Evolutionary conservation across 2,113 vertebrate species (phyloP).

Genomic region (Polyodon spathula): DNA sequence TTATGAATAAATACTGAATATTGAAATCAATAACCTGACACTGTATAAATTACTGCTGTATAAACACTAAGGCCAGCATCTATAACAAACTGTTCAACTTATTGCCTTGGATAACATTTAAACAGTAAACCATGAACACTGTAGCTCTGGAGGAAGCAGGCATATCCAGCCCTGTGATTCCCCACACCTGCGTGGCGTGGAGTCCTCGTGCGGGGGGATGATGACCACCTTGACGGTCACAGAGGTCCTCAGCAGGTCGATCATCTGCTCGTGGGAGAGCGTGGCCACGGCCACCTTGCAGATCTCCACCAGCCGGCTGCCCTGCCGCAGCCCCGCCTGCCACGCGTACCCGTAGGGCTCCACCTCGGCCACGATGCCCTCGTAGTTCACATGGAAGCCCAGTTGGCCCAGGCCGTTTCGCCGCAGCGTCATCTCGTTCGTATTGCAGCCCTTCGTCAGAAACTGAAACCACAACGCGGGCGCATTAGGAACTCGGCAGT

Average conservation of each 20-base stretch:
- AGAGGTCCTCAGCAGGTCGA: constrained; percentile 85
- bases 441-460: constrained; percentile 86
- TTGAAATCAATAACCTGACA: too few species aligned
- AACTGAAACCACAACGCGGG: constrained; percentile 49
- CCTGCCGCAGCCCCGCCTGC: constrained; percentile 88
- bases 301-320: constrained; percentile 89
- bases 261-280: constrained; percentile 92
- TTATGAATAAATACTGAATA: too few species aligned
- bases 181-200: constrained; percentile 91
- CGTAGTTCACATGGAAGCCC: constrained; percentile 93
- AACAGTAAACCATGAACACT: too few species aligned
- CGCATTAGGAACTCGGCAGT: background rate
- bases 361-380: constrained; percentile 90
- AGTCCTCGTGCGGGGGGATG: constrained; percentile 86
- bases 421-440: constrained; percentile 87
- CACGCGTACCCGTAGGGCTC: constrained; percentile 90
- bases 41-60: too few species aligned
- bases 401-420: constrained; percentile 88
- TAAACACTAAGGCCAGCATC: too few species aligned
- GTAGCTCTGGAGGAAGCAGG: too few species aligned
- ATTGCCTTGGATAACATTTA: too few species aligned
- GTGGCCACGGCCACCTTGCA: constrained; percentile 91
- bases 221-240: constrained; percentile 93
- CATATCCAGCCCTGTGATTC: too few species aligned
- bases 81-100: too few species aligned